Evolutionary conservation across 2,888 invertebrate genomes (phyloP).

Genomic region (Brenthis ino): DNA sequence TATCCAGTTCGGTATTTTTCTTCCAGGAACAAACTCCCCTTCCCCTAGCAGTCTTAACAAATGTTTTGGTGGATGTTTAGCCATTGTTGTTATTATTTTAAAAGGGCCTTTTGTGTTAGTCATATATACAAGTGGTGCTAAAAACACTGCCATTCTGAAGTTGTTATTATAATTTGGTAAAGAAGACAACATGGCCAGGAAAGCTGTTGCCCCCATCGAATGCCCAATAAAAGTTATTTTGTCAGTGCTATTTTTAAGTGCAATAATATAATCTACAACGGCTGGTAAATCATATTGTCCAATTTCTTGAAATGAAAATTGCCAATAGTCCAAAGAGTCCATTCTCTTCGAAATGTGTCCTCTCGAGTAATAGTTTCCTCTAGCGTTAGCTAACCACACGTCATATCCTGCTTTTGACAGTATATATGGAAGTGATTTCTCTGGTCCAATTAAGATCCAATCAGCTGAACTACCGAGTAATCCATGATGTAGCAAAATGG

Average conservation of each 20-base stretch:
- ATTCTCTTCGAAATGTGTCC: slow-evolving; percentile 50
- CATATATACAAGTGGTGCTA: slow-evolving; percentile 37
- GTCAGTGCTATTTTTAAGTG: slow-evolving; percentile 47
- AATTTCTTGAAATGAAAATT: slow-evolving; percentile 67
- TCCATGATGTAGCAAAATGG: slow-evolving; percentile 60
- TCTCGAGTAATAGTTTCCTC: slow-evolving; percentile 67
- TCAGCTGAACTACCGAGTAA: slow-evolving; percentile 68
- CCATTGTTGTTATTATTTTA: slow-evolving; percentile 35
- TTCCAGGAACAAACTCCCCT: slow-evolving; percentile 57
- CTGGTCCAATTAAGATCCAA: slow-evolving; percentile 65
- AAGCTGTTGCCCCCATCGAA: slow-evolving; percentile 67
- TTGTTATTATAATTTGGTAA: slow-evolving; percentile 56
- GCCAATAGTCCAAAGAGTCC: slow-evolving; percentile 56
- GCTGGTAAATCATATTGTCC: slow-evolving; percentile 63
- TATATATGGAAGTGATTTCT: slow-evolving; percentile 63
- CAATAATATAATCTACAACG: slow-evolving; percentile 57
- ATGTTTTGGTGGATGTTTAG: slow-evolving; percentile 45
- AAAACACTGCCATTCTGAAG: slow-evolving; percentile 58
- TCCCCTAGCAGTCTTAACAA: slow-evolving; percentile 51
- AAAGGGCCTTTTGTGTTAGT: neutral
- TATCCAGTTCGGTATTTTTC: slow-evolving; percentile 55
- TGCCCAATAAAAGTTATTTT: slow-evolving; percentile 64
- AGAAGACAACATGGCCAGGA: slow-evolving; percentile 59
- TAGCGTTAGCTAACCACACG: slow-evolving; percentile 82
- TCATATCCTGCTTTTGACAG: slow-evolving; percentile 82